Conservation (phyloP, 2,888 invertebrate species). For the Ellobium chinense region DNA sequence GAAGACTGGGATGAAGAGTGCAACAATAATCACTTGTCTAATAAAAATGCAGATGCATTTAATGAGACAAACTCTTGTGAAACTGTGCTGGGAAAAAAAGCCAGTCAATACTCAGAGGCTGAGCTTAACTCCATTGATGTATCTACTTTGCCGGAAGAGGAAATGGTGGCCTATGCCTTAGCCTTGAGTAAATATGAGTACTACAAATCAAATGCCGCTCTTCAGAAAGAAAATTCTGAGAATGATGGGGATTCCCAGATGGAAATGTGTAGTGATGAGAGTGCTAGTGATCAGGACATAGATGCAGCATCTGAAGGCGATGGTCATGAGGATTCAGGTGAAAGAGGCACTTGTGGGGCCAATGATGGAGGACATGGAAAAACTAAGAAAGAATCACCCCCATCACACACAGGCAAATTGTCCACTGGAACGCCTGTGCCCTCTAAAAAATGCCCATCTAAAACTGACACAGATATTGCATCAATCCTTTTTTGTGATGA, state of each 20-base stretch:
- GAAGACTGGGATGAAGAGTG: background rate
- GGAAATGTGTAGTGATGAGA: too few species aligned
- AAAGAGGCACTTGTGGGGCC: background rate
- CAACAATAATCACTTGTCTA: background rate
- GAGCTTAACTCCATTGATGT: constrained; percentile 17
- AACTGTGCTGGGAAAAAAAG: background rate
- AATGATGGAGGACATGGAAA: background rate
- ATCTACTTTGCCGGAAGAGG: constrained; percentile 20
- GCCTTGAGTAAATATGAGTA: constrained; percentile 29
- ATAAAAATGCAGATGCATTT: background rate
- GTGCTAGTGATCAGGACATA: background rate
- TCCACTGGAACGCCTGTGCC: background rate
- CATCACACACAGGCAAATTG: too few species aligned
- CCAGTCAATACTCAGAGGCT: constrained; percentile 14
- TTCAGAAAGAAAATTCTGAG: too few species aligned
- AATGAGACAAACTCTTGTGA: background rate
- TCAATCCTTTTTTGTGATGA: constrained; percentile 8
- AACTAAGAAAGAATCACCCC: background rate
- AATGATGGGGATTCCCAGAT: background rate
- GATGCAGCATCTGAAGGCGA: background rate
- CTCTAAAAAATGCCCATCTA: background rate
- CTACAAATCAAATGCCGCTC: background rate
- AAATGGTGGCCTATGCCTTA: constrained; percentile 35
- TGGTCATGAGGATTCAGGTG: background rate
- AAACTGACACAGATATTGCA: background rate